Conservation (phyloP, 1,140 invertebrate species). For the Lamellibrachia luymesi region DNA sequence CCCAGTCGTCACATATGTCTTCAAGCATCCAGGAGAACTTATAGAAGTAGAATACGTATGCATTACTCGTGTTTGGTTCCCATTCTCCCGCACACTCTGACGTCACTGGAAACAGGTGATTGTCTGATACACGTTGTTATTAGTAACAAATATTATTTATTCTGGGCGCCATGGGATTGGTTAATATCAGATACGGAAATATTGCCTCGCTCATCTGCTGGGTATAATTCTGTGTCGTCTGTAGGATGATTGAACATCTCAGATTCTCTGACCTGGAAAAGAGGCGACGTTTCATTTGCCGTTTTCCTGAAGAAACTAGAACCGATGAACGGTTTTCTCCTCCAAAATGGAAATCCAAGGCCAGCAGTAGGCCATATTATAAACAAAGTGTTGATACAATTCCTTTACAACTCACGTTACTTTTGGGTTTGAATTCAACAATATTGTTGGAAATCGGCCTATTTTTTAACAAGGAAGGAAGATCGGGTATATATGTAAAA, state of each 20-base stretch:
- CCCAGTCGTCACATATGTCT: background rate
- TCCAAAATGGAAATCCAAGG: background rate
- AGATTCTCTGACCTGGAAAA: no score
- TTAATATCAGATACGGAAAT: background rate
- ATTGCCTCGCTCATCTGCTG: background rate
- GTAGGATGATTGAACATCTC: no score
- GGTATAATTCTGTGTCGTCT: background rate
- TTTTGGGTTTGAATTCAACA: no score
- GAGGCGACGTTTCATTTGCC: no score
- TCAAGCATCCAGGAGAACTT: background rate
- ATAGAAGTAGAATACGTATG: background rate
- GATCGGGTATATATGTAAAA: no score
- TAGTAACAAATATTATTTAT: background rate
- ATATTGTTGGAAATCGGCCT: no score
- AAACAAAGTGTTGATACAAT: no score
- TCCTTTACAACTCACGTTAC: no score
- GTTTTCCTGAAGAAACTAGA: background rate
- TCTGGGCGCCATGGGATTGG: background rate
- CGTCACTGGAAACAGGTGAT: background rate
- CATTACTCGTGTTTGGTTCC: no score
- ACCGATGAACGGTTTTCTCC: background rate
- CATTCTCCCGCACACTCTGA: background rate
- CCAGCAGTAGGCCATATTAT: no score
- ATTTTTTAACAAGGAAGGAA: no score
- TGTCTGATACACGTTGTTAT: background rate